Evolutionary conservation across 2,113 vertebrate genomes (phyloP).

Genomic region (Gadus macrocephalus): DNA sequence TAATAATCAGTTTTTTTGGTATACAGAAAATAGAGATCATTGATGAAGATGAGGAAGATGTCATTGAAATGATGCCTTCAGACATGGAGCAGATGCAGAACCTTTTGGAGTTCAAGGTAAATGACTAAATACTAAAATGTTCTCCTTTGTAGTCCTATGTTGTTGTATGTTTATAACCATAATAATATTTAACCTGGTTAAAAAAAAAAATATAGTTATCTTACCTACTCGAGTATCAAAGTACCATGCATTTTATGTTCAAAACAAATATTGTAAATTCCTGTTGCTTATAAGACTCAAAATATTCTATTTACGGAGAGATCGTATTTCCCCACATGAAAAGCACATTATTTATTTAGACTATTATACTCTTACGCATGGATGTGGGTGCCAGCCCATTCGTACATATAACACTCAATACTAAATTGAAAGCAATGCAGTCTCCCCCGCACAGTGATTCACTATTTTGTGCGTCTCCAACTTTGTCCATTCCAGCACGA

Average conservation of each 20-base stretch:
- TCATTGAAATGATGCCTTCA: constrained; percentile 80
- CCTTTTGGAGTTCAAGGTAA: constrained; percentile 91
- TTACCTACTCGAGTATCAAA: background rate
- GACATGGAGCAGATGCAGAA: constrained; percentile 90
- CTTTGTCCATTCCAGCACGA: constrained; percentile 78
- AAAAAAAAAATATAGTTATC: no score
- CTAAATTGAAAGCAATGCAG: no score
- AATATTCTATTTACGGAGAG: no score
- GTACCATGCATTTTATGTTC: background rate
- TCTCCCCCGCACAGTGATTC: background rate
- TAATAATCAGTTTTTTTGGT: constrained; percentile 14
- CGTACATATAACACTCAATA: no score
- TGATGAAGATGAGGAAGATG: constrained; percentile 81
- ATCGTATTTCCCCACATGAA: no score
- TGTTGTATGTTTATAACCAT: background rate
- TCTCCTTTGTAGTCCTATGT: background rate
- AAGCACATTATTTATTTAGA: background rate
- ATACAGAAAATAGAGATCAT: constrained; percentile 92
- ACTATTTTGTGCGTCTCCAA: background rate
- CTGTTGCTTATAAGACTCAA: no score
- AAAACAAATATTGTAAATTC: no score
- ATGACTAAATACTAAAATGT: background rate
- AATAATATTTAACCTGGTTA: background rate
- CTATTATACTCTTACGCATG: background rate
- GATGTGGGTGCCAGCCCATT: no score